Conservation (phyloP, 2,797 vertebrate species). For the Mus caroli region DNA sequence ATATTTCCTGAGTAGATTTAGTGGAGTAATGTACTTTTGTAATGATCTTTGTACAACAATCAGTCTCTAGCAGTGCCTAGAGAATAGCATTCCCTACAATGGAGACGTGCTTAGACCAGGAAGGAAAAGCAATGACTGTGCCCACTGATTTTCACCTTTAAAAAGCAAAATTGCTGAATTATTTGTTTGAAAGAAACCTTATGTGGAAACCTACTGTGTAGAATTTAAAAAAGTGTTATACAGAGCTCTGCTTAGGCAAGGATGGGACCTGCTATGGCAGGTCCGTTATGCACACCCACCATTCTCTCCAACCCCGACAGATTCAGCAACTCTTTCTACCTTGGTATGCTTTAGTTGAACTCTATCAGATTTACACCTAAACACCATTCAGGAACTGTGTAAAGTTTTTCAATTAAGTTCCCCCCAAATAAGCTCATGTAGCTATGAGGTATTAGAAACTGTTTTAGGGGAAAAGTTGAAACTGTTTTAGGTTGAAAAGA, state of each 20-base stretch:
- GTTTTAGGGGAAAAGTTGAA: not conserved
- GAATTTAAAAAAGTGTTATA: conserved; percentile 9
- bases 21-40: not conserved
- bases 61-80: not conserved
- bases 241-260: not conserved
- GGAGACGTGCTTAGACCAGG: not conserved
- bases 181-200: conserved; percentile 17
- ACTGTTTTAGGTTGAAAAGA: not conserved
- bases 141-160: not conserved
- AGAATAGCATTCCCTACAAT: not conserved
- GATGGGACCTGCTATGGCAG: not conserved
- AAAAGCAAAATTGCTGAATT: not conserved
- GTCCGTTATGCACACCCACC: no score
- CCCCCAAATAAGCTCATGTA: not conserved
- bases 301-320: not conserved
- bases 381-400: not conserved
- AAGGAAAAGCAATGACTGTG: not conserved
- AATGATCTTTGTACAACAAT: not conserved
- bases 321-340: not conserved
- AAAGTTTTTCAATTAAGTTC: not conserved
- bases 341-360: not conserved
- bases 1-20: not conserved
- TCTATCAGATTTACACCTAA: not conserved
- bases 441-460: not conserved
- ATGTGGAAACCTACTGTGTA: not conserved